These are phyloP conservation scores for Synchiropus splendidus DNA, from an alignment of 2,113 vertebrate genomes.

Conservation along the genomic window DNA sequence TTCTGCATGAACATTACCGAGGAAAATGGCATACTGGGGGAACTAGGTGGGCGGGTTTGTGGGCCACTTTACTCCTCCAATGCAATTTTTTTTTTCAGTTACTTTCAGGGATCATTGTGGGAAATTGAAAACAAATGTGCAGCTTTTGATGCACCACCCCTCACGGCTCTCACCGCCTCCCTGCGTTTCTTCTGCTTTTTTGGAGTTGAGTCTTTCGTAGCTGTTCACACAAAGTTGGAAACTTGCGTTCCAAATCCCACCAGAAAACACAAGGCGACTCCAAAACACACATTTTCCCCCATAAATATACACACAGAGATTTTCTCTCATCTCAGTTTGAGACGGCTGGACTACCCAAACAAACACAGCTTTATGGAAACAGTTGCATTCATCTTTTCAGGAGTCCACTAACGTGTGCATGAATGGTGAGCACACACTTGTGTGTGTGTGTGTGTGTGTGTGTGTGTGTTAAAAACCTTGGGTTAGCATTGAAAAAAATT, in stretches of 20 bases:
- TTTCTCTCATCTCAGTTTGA: conserved; percentile 19
- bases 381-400: conserved; percentile 2
- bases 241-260: conserved; percentile 24
- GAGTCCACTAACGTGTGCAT: neutral
- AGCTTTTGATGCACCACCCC: conserved; percentile 37
- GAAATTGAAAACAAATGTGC: conserved; percentile 66
- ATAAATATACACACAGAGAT: conserved; percentile 25
- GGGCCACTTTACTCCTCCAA: conserved; percentile 38
- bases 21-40: no score
- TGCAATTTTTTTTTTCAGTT: conserved; percentile 29
- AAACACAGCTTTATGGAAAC: conserved; percentile 32
- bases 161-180: conserved; percentile 6
- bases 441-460: no score
- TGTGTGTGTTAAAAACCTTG: no score
- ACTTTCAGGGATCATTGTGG: conserved; percentile 37
- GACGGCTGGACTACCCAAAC: conserved; percentile 5
- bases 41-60: conserved; percentile 1
- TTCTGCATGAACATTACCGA: no score
- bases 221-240: conserved; percentile 25
- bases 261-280: conserved; percentile 13
- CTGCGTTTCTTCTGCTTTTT: conserved; percentile 4
- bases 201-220: conserved; percentile 19
- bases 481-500: neutral
- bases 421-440: neutral
- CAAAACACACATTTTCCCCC: conserved; percentile 24